A percentile compares a stretch with the other conserved stretches of the same genome.
Conservation (phyloP, 23 tunicate species). For the Diplosoma virens region DNA sequence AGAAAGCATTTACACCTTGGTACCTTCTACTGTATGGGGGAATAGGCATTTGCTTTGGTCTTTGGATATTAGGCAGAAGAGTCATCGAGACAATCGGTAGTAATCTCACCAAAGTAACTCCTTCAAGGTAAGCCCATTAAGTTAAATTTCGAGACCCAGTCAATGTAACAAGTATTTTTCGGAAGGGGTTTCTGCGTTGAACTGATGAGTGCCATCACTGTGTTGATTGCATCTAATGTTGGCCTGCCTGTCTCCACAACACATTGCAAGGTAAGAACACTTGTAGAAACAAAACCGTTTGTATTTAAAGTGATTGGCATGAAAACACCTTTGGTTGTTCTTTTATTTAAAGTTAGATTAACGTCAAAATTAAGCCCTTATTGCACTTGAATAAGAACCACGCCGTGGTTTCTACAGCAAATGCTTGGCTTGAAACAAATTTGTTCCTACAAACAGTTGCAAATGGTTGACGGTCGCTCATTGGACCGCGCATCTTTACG, state of each 20-base stretch:
- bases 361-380: too few relatives aligned
- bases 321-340: too few relatives aligned
- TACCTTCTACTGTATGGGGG: conserved; percentile 89
- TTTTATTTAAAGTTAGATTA: too few relatives aligned
- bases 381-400: too few relatives aligned
- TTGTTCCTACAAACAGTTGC: too few relatives aligned
- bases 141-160: not conserved
- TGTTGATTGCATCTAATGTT: conserved; percentile 79
- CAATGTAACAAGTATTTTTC: not conserved
- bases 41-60: conserved; percentile 76
- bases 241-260: conserved; percentile 97
- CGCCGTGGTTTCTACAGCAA: too few relatives aligned
- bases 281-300: too few relatives aligned
- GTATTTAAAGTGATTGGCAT: too few relatives aligned
- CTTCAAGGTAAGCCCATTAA: conserved; percentile 66
- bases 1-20: conserved; percentile 84
- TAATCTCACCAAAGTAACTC: conserved; percentile 89
- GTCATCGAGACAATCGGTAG: conserved; percentile 96
- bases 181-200: conserved; percentile 96
- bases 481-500: too few relatives aligned
- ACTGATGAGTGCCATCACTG: conserved; percentile 95
- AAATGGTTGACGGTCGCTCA: too few relatives aligned
- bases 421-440: too few relatives aligned
- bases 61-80: conserved; percentile 89
- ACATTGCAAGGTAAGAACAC: conserved; percentile 94